Evolutionary conservation across 2,113 vertebrate species (phyloP), one percentile per base, ranked within the genome.

Genomic region (Anoura caudifer): DNA sequence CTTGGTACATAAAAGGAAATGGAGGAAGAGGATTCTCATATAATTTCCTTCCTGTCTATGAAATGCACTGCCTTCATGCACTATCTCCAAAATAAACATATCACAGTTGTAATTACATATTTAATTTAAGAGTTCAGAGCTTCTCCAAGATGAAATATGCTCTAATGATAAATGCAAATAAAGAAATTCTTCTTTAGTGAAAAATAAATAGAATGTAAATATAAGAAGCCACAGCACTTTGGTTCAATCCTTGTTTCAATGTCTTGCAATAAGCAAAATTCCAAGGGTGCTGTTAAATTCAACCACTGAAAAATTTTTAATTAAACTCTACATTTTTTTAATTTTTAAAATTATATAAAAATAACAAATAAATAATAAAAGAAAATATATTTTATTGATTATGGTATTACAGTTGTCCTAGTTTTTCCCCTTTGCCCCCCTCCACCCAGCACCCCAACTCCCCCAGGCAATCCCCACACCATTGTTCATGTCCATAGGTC

Each of bases 221-320:
- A 38, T 24, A 63, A 65, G 92, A 41, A 79, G 13, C 13, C 31
- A 88, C 4, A 15, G 72, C 0, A 72, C 26, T 90, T 83, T 85
- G 22, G n/a, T 65, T 79, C 13, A 33, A 24, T 52, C 15, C 69
- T 81, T 82, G 20, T 82, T 61, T 69, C 47, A 95, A 91, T 91
- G 52, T 59, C 80, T 97, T 97, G 28, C 79, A 97, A 98, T 93
- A 97, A 93, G 67, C 41, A 92, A 87, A 90, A 93, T 96, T 98
- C 77, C 77, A 97, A 96, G 83, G 83, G 7, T 9, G 79, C 6
- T 54, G 43, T 79, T 94, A 96, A 95, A 95, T 93, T 26, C n/a
- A 59, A n/a, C n/a, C 92, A 82, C 79, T 90, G 70, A 96, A 98
- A 94, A 56, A 12, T 41, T 41, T 84, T 90, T 38, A 96, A 86